Conservation (phyloP, 2,113 vertebrate genomes). For the Lethenteron camtschaticum region DNA sequence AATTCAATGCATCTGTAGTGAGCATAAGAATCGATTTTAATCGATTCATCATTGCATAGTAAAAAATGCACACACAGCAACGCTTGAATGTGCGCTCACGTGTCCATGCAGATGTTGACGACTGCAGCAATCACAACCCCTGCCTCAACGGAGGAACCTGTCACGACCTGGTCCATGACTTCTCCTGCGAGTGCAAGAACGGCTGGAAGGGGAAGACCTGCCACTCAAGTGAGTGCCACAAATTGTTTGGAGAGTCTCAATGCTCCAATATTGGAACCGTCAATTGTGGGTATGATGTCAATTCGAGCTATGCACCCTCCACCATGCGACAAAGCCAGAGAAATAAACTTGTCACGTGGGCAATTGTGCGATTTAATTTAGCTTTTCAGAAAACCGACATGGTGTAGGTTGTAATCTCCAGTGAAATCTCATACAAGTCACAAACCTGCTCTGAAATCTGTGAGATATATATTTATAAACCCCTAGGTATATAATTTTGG, state of each 20-base stretch:
- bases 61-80: too few relatives aligned
- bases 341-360: not conserved
- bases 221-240: not conserved
- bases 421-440: too few relatives aligned
- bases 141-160: not conserved
- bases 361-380: not conserved
- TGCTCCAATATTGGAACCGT: not conserved
- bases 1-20: too few relatives aligned
- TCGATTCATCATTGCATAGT: too few relatives aligned
- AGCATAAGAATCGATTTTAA: too few relatives aligned
- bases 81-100: too few relatives aligned
- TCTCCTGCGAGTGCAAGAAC: not conserved
- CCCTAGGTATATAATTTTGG: too few relatives aligned
- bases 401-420: not conserved
- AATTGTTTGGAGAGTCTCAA: not conserved
- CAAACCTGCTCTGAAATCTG: too few relatives aligned
- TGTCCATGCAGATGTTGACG: not conserved
- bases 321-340: not conserved
- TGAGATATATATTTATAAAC: too few relatives aligned
- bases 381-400: not conserved
- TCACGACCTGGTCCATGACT: not conserved
- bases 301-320: not conserved
- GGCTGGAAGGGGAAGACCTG: slow-evolving; percentile 1
- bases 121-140: slow-evolving; percentile 2
- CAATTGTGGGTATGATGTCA: not conserved